Conservation (phyloP, 2,797 vertebrate genomes). For the Sebastes cheni region DNA sequence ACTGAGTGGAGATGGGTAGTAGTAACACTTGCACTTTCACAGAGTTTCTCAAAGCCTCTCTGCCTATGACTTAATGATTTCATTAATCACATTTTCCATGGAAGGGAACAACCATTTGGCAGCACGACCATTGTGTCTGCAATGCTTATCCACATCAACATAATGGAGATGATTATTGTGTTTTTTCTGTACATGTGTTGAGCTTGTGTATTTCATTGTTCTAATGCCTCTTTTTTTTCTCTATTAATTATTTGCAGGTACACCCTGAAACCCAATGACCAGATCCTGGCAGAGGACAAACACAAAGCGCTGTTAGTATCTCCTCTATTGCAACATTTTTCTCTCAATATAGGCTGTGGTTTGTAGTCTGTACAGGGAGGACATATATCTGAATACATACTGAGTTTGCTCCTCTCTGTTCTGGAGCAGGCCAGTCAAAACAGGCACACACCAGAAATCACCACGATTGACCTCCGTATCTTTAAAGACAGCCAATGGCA, state of each 20-base stretch:
- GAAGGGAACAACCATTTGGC: not conserved
- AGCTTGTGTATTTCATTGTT: too few relatives aligned
- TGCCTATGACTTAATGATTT: not conserved
- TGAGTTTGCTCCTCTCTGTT: conserved; percentile 28
- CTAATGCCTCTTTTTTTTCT: not conserved
- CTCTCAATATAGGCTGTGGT: not conserved
- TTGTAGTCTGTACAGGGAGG: conserved; percentile 3
- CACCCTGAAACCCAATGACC: conserved; percentile 91
- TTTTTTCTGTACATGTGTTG: too few relatives aligned
- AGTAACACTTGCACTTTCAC: not conserved
- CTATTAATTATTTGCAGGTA: conserved; percentile 80
- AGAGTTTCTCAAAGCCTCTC: not conserved
- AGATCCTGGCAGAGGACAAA: conserved; percentile 97
- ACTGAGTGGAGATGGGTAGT: not conserved
- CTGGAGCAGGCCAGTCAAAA: conserved; percentile 59
- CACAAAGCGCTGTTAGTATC: conserved; percentile 94
- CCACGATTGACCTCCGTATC: conserved; percentile 47
- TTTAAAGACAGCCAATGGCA: conserved; percentile 50
- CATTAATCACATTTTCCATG: not conserved
- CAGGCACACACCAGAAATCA: conserved; percentile 56
- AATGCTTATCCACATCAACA: fast-evolving
- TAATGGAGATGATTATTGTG: too few relatives aligned
- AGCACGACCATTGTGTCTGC: not conserved
- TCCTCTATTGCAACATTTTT: conserved; percentile 2
- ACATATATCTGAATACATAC: not conserved